phyloP scores from a whole-genome alignment of 2,113 vertebrate species.

The Aldabrachelys gigantea region DNA sequence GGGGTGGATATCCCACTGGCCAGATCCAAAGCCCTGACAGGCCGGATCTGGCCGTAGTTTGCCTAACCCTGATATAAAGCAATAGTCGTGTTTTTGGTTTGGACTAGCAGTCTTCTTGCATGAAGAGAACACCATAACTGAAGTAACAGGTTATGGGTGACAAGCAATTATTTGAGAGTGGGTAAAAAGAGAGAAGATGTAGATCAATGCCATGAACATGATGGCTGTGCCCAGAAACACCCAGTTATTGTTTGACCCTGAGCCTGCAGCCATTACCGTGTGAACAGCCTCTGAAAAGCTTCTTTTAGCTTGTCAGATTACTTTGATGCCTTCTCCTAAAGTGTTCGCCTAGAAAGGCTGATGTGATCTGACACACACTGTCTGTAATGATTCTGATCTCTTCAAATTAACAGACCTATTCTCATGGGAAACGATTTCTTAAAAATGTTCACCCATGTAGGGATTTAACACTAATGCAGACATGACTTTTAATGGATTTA shows the following conservation, averaged over 20 bases:
- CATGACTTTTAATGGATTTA: neutral
- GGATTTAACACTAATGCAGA: neutral
- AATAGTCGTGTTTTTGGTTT: neutral
- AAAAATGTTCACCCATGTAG: neutral
- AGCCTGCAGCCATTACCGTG: neutral
- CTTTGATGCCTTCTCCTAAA: neutral
- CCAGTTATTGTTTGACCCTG: neutral
- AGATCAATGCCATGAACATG: no score
- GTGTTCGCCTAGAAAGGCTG: neutral
- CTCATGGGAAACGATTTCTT: neutral
- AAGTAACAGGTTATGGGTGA: neutral
- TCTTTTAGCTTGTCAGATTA: neutral
- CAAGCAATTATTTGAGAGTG: neutral
- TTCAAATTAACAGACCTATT: neutral
- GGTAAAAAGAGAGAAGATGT: neutral
- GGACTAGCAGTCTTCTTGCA: neutral
- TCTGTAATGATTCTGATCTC: neutral
- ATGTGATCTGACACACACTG: neutral
- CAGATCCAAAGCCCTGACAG: no score
- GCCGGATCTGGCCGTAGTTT: no score
- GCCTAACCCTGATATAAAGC: neutral
- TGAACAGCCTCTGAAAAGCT: neutral
- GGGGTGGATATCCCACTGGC: no score
- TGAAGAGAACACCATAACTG: neutral
- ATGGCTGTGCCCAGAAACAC: fast-evolving